Evolutionary conservation across 92 coral and sea anemone species (phyloP), one percentile per base, ranked within the genome.

Genomic region (Actinernus sp.): DNA sequence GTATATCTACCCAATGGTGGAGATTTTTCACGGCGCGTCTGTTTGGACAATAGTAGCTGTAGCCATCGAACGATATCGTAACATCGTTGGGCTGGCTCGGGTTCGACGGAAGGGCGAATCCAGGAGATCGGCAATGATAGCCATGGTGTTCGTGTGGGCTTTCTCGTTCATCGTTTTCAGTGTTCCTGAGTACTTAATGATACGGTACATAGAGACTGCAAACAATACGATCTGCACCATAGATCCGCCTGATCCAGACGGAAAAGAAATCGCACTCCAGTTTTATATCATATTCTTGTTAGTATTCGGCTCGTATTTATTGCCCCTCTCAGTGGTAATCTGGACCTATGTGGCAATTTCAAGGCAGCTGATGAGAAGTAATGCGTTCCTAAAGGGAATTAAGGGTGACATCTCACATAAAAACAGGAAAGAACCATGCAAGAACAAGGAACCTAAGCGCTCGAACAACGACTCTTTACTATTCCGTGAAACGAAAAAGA

Each of bases 41-140:
- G 74, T 74, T 5, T 82, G 88, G 88, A 66, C 63, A 2, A 74
- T 82, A 25, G 83, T 70, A 0, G 88, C 83, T 3, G 61, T 82
- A 31, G 82, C 88, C 1, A 49, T 64, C 14, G 83, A 82, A 56
- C 65, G 88, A 13, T 82, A 66, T 16, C 40, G 88, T 9, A 74
- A 61, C 52, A 82, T 70, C 21, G 69, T 68, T 5, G 65, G 83
- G 27, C 61, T 73, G 66, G 65, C 61, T 30, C 66, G 58, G 3
- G 53, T 70, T 14, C 55, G 26, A 26, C 60, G 78, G 30, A 14
- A 66, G 20, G 25, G 45, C 7, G 39, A 28, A 6, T 51, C 58
- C 11, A 57, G 58, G 23, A 47, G 61, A 24, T 45, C 53, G 14
- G 72, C 63, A 20, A 73, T 43, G 60, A n/a, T 38, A 9, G 26